Evolutionary conservation across 2,888 invertebrate genomes (phyloP).

Genomic region (Leptinotarsa rubiginosa): DNA sequence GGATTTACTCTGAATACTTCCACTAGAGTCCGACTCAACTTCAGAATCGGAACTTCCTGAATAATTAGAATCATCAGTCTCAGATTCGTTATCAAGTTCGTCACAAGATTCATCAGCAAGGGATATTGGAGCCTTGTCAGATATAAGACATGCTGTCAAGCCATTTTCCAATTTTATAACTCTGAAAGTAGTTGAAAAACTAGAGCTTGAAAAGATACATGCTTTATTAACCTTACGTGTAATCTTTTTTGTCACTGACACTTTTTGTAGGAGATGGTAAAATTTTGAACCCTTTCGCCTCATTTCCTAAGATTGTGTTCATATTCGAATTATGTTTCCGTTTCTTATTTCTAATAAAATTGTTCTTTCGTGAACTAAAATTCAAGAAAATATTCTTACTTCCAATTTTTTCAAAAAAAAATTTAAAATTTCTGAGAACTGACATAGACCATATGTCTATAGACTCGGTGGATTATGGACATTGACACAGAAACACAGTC

Average conservation of each 20-base stretch:
- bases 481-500: no score
- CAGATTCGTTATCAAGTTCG: conserved; percentile 66
- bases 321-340: neutral
- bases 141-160: conserved; percentile 77
- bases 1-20: conserved; percentile 27
- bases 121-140: conserved; percentile 66
- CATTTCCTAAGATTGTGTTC: conserved; percentile 12
- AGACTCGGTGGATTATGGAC: no score
- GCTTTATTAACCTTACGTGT: conserved; percentile 69
- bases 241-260: conserved; percentile 81
- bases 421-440: neutral
- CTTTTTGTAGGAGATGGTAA: conserved; percentile 76
- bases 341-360: neutral
- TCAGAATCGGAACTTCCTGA: conserved; percentile 54
- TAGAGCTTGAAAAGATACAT: no score
- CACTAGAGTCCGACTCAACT: conserved; percentile 40
- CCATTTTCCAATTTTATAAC: conserved; percentile 78
- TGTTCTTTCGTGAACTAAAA: neutral
- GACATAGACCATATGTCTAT: neutral
- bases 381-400: neutral
- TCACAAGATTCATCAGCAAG: conserved; percentile 59
- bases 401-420: neutral
- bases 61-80: conserved; percentile 61
- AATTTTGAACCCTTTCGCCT: conserved; percentile 51
- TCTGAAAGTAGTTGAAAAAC: conserved; percentile 60